These are phyloP conservation scores for Ivindomyrus marchei DNA, from an alignment of 2,113 vertebrate species.

Conservation along the genomic window DNA sequence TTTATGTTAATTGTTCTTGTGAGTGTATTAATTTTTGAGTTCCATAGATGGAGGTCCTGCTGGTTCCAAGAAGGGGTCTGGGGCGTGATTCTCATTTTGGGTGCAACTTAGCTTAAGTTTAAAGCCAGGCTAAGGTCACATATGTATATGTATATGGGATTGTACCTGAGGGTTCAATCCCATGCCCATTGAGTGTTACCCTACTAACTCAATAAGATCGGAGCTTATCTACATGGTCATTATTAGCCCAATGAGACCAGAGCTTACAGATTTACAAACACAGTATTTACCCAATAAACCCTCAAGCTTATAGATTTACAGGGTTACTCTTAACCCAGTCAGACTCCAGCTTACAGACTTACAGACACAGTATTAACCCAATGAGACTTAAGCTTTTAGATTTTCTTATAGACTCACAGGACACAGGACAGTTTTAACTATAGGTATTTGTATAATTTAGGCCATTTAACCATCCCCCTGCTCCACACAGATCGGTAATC, in stretches of 20 bases:
- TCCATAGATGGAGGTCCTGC: neutral
- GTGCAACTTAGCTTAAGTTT: neutral
- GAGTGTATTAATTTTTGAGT: neutral
- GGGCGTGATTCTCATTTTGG: neutral
- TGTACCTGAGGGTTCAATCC: neutral
- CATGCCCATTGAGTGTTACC: neutral
- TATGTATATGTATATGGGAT: neutral
- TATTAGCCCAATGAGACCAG: neutral
- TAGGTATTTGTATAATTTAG: neutral
- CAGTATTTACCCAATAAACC: neutral
- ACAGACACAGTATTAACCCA: neutral
- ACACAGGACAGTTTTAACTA: neutral
- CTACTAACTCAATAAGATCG: neutral
- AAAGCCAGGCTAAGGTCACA: neutral
- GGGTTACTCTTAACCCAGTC: neutral
- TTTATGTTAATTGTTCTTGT: conserved; percentile 11
- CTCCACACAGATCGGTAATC: neutral
- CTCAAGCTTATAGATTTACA: neutral
- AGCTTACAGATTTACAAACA: neutral
- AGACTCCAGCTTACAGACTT: neutral
- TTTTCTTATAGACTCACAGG: neutral
- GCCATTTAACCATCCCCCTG: neutral
- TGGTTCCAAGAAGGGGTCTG: neutral
- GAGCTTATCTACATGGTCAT: neutral
- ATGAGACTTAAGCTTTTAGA: neutral